Evolutionary conservation across 2,888 invertebrate genomes (phyloP), one percentile per base, ranked within the genome.

Genomic region (Dolomedes plantarius): DNA sequence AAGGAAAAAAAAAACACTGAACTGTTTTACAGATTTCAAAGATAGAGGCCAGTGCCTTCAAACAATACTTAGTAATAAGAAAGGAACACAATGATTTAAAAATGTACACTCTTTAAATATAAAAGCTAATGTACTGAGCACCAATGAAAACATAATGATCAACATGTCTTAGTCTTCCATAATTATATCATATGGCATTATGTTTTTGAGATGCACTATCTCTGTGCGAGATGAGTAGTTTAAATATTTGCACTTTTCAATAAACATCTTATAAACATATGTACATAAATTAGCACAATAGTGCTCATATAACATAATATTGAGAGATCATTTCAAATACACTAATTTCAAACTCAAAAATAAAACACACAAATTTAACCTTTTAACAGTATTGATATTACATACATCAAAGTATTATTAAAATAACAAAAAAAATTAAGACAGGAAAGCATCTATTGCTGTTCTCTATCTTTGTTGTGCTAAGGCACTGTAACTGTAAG

Each of bases 241-340:
- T 68, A 76, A 82, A 82, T 69, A 82, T 76, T 62, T 75, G 62
- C 67, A 74, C 67, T 75, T 74, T 81, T 68, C 50, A 78, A 78
- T 72, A 73, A 73, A 80, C 65, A 65, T 80, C 80, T 79, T 81
- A 81, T 81, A 81, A 81, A 82, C 75, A 82, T 82, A 82, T 82
- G 74, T 82, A 82, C 82, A 82, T 31, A 82, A 82, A 65, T 29
- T 50, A 62, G 76, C 76, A 82, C 81, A 74, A 81, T 56, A 74
- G 73, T 74, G 39, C 69, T 50, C 46, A 68, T 23, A 74, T 67
- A 74, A 76, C 41, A 75, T 39, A 71, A 75, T 69, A 41, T 64
- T 67, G 69, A 78, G 82, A 82, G 82, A 82, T 82, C 82, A 75
- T 82, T 75, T 76, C 9, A 50, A 56, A 73, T 73, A 46, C 65